Percentiles rank a stretch among this genome's conserved stretches.
Evolutionary conservation across 2,113 vertebrate genomes (phyloP).

Genomic region (Tachycineta bicolor): DNA sequence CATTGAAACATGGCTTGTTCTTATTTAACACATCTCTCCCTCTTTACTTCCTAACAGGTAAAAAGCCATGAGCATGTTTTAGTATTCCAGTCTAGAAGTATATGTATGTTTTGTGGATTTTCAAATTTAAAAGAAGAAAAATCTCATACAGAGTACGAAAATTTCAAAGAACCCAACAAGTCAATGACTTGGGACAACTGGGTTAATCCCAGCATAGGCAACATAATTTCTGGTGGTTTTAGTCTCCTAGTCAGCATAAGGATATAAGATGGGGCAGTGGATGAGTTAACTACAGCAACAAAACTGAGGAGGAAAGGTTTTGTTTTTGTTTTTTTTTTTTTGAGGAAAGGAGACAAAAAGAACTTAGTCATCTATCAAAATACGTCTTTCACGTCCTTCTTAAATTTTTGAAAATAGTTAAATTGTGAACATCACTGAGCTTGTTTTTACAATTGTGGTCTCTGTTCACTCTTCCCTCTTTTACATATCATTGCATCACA

Average conservation of each 20-base stretch:
- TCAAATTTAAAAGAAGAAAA: not conserved
- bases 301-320: not conserved
- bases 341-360: not conserved
- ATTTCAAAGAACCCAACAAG: not conserved
- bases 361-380: not conserved
- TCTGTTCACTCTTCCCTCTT: not conserved
- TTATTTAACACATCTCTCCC: not conserved
- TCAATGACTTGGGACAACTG: not conserved
- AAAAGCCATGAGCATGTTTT: not conserved
- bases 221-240: not conserved
- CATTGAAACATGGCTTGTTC: constrained; percentile 19
- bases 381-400: not conserved
- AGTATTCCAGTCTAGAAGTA: not conserved
- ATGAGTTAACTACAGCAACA: not conserved
- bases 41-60: not conserved
- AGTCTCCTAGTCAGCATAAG: not conserved
- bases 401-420: not conserved
- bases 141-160: not conserved
- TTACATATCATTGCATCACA: constrained; percentile 1
- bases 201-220: not conserved
- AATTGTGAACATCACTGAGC: not conserved
- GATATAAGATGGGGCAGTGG: not conserved
- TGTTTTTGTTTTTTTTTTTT: not conserved
- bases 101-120: not conserved
- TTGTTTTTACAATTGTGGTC: not conserved